Percentiles rank a stretch among this genome's conserved stretches.
These are phyloP conservation scores for Drosophila sturtevanti DNA, from an alignment of 1,140 invertebrate genomes.

Conservation along the genomic window DNA sequence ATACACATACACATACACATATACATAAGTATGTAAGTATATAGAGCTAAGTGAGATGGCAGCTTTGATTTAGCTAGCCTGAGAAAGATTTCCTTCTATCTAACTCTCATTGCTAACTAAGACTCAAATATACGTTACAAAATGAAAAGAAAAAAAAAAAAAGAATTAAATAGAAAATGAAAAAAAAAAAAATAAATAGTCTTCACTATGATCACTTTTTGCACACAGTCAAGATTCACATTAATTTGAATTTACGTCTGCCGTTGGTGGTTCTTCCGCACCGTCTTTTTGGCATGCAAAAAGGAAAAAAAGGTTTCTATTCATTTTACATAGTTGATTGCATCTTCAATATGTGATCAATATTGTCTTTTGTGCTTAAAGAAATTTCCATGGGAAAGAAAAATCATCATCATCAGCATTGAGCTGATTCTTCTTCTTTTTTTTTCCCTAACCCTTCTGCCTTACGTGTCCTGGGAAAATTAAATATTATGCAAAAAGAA, in stretches of 20 bases:
- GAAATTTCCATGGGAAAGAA: conserved; percentile 76
- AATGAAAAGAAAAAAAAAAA: conserved; percentile 46
- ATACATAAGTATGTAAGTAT: neutral
- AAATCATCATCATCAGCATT: conserved; percentile 36
- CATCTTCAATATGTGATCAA: conserved; percentile 79
- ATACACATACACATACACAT: too few relatives aligned
- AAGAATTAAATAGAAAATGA: conserved; percentile 38
- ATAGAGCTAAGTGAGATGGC: neutral
- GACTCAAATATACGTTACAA: neutral
- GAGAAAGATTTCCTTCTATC: neutral
- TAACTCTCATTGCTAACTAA: neutral
- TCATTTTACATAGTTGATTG: conserved; percentile 72
- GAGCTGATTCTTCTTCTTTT: conserved; percentile 6
- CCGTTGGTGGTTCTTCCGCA: neutral
- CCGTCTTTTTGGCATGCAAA: conserved; percentile 48
- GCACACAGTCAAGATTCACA: conserved; percentile 65
- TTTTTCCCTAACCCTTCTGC: conserved; percentile 45
- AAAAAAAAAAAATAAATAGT: conserved; percentile 49
- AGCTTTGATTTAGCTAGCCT: conserved; percentile 1
- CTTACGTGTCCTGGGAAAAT: conserved; percentile 65
- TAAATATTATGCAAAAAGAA: conserved; percentile 76
- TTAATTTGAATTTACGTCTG: conserved; percentile 71
- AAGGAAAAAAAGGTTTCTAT: conserved; percentile 35
- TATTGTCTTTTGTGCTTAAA: conserved; percentile 79
- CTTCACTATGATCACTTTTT: conserved; percentile 31